Evolutionary conservation across 2,113 vertebrate genomes (phyloP).

Genomic region (Python bivittatus): DNA sequence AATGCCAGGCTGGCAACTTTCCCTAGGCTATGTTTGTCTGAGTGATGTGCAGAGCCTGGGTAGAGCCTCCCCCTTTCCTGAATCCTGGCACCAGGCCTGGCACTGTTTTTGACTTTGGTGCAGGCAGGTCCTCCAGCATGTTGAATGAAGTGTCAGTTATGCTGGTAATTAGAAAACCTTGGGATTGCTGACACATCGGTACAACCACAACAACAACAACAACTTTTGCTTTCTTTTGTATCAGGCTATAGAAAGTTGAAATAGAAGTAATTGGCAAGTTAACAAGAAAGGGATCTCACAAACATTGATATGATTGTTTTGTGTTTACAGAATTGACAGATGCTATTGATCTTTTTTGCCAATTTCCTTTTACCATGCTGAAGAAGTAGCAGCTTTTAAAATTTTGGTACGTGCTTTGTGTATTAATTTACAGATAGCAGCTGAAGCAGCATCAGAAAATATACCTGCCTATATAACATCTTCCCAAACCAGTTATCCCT

Average conservation of each 20-base stretch:
- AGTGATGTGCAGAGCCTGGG: slow-evolving; percentile 1
- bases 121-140: background rate
- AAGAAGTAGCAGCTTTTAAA: background rate
- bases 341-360: background rate
- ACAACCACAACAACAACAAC: background rate
- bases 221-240: background rate
- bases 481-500: background rate
- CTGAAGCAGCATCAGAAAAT: background rate
- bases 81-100: slow-evolving; percentile 22
- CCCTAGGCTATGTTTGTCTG: slow-evolving; percentile 7
- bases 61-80: background rate
- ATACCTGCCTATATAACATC: background rate
- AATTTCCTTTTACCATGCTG: background rate
- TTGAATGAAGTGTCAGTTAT: background rate
- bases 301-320: background rate
- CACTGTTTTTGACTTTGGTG: slow-evolving; percentile 4
- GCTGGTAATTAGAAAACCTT: background rate
- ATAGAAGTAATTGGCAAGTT: background rate
- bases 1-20: slow-evolving; percentile 23
- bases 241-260: background rate
- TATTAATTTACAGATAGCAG: background rate
- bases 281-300: background rate
- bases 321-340: background rate
- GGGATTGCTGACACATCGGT: background rate
- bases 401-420: background rate